Conservation (phyloP, 2,113 vertebrate species). For the Thinocorus orbignyianus region DNA sequence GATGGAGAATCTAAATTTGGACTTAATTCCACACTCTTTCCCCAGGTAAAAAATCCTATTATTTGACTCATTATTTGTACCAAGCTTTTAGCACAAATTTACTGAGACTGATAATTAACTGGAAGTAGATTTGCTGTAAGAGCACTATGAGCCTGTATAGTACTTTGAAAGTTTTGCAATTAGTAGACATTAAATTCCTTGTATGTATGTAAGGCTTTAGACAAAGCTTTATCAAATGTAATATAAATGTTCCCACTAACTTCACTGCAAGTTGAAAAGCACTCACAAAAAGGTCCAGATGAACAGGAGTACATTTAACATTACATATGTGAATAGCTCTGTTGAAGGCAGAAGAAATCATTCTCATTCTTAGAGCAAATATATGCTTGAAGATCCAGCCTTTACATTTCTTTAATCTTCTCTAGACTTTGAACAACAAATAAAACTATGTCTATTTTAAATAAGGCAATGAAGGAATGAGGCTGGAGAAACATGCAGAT, state of each 20-base stretch:
- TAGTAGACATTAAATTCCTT: background rate
- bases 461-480: background rate
- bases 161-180: background rate
- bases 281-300: background rate
- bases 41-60: background rate
- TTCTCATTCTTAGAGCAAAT: background rate
- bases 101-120: background rate
- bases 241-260: background rate
- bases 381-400: background rate
- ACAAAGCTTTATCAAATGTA: background rate
- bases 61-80: background rate
- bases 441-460: background rate
- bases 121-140: background rate
- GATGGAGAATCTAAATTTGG: background rate
- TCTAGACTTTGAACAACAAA: background rate
- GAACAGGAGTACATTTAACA: background rate
- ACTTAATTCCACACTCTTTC: background rate
- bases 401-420: background rate
- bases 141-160: background rate
- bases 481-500: background rate
- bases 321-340: rapidly evolving
- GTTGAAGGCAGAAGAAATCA: background rate
- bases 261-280: background rate
- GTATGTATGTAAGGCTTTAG: background rate
- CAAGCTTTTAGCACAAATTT: background rate